Percentiles rank a stretch among this genome's conserved stretches.
Conservation (phyloP, 1,140 invertebrate genomes). For the Polypedilum pembai region DNA sequence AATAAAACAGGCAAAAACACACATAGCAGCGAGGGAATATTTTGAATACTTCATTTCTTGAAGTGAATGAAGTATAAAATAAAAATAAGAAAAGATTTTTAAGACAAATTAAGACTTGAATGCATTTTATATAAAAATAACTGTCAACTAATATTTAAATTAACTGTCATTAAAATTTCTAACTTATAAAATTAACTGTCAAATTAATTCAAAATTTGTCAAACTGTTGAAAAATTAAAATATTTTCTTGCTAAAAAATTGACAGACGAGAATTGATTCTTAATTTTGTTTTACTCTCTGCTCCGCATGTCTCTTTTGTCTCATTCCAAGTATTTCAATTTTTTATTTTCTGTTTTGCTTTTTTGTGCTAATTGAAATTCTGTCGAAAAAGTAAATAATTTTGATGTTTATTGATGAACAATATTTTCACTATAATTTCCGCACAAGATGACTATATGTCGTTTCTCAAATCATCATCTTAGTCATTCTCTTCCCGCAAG, state of each 20-base stretch:
- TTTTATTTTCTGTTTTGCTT: background rate
- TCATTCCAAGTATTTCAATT: background rate
- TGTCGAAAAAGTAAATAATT: background rate
- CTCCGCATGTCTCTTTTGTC: background rate
- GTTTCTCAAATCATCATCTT: background rate
- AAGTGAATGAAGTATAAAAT: background rate
- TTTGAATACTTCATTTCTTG: background rate
- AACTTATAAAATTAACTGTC: no score
- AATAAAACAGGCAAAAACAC: background rate
- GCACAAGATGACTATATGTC: background rate
- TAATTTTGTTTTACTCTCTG: constrained; percentile 3
- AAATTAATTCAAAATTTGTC: no score
- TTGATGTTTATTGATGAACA: background rate
- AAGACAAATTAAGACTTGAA: no score
- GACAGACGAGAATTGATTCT: constrained; percentile 24
- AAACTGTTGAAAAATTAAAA: background rate
- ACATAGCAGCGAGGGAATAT: constrained; percentile 1
- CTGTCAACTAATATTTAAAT: no score
- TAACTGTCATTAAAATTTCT: background rate
- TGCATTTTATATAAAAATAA: no score
- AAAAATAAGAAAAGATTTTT: background rate
- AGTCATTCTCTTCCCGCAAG: background rate
- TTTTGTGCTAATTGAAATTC: constrained; percentile 6
- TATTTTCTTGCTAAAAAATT: no score
- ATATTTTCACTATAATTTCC: background rate